These are phyloP conservation scores for Zaprionus obscuricornis DNA, from an alignment of 2,888 invertebrate genomes.

Conservation along the genomic window DNA sequence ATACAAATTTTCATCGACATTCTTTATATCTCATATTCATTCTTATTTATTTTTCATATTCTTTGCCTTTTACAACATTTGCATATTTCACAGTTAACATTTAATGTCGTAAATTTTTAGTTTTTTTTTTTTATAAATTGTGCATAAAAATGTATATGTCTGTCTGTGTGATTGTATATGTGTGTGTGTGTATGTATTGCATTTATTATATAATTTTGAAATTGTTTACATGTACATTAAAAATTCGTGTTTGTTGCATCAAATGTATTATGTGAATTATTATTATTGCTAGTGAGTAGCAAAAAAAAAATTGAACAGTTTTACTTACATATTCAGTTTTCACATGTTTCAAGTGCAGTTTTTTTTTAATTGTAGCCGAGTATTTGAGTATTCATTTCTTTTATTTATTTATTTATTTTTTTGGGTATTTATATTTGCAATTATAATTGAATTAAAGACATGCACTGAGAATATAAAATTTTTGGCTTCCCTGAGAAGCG, in stretches of 20 bases:
- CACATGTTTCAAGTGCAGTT: slow-evolving; percentile 38
- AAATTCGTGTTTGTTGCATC: slow-evolving; percentile 59
- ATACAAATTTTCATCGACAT: slow-evolving; percentile 28
- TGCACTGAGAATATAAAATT: slow-evolving; percentile 25
- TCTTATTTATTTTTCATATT: too few relatives aligned
- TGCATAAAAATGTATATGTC: slow-evolving; percentile 47
- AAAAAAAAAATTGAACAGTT: slow-evolving; percentile 36
- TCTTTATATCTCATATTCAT: slow-evolving; percentile 30
- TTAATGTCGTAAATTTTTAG: slow-evolving; percentile 47
- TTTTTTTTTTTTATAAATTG: slow-evolving; percentile 24
- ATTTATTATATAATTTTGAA: slow-evolving; percentile 40
- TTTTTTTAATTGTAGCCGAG: slow-evolving; percentile 12
- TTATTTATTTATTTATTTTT: too few relatives aligned
- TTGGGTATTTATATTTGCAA: not conserved
- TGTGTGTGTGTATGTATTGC: slow-evolving; percentile 21
- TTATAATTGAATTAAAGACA: slow-evolving; percentile 44
- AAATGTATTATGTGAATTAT: slow-evolving; percentile 41
- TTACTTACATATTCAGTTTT: slow-evolving; percentile 22
- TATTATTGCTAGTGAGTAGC: slow-evolving; percentile 31
- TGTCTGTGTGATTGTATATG: too few relatives aligned
- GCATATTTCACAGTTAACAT: slow-evolving; percentile 69
- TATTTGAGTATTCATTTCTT: slow-evolving; percentile 2
- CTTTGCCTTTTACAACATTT: slow-evolving; percentile 71
- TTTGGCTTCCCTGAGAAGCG: slow-evolving; percentile 40
- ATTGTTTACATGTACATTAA: slow-evolving; percentile 59